Evolutionary conservation across 2,797 vertebrate genomes (phyloP).

Genomic region (Chelon auratus): DNA sequence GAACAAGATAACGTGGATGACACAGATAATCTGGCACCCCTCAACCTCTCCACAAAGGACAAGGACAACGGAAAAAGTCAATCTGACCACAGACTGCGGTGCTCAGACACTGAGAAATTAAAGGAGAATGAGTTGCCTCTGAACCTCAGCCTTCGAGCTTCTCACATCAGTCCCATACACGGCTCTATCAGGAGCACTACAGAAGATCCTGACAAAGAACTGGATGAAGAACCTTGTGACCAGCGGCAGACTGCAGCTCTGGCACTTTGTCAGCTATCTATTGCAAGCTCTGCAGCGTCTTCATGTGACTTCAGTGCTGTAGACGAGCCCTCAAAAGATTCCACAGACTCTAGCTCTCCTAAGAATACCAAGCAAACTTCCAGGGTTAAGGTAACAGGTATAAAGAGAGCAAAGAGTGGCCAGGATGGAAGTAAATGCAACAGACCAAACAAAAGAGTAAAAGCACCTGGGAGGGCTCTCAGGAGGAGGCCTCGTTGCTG

Average conservation of each 20-base stretch:
- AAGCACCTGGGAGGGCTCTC: slow-evolving; percentile 79
- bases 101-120: slow-evolving; percentile 54
- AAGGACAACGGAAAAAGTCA: slow-evolving; percentile 57
- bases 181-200: slow-evolving; percentile 28
- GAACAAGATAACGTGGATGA: slow-evolving; percentile 65
- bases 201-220: slow-evolving; percentile 25
- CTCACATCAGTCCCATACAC: slow-evolving; percentile 55
- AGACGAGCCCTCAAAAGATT: slow-evolving; percentile 16
- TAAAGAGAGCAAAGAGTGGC: slow-evolving; percentile 85
- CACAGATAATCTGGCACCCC: slow-evolving; percentile 81
- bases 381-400: slow-evolving; percentile 65
- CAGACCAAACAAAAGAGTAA: slow-evolving; percentile 82
- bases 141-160: slow-evolving; percentile 91
- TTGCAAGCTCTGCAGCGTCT: slow-evolving; percentile 80
- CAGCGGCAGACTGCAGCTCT: slow-evolving; percentile 95
- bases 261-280: slow-evolving; percentile 95
- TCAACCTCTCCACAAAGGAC: slow-evolving; percentile 93
- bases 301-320: slow-evolving; percentile 29
- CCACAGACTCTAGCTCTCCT: slow-evolving; percentile 7
- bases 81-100: slow-evolving; percentile 41
- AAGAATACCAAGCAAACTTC: slow-evolving; percentile 25
- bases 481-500: slow-evolving; percentile 89
- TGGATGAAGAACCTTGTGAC: slow-evolving; percentile 86
- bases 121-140: slow-evolving; percentile 88
- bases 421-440: slow-evolving; percentile 76